Conservation (phyloP, 2,888 invertebrate genomes). For the Melanostoma scalare region DNA sequence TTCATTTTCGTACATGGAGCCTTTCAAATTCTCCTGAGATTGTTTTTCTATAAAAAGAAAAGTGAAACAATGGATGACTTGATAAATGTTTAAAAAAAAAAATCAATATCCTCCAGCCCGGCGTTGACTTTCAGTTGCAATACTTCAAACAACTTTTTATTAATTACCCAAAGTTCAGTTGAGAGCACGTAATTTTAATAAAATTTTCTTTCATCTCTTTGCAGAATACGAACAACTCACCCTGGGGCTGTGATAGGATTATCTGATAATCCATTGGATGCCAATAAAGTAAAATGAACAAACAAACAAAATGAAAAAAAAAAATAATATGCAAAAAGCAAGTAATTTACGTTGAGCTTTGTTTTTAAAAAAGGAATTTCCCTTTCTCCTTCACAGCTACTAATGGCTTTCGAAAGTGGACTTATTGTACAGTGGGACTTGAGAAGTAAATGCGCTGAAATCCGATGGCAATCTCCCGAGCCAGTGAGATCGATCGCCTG, state of each 20-base stretch:
- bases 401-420: slow-evolving; percentile 98
- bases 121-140: too few relatives aligned
- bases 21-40: too few relatives aligned
- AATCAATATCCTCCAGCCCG: too few relatives aligned
- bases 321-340: too few relatives aligned
- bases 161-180: slow-evolving; percentile 1
- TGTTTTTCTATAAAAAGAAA: too few relatives aligned
- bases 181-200: slow-evolving; percentile 25
- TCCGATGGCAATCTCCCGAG: slow-evolving; percentile 90
- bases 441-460: slow-evolving; percentile 91
- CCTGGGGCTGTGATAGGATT: slow-evolving; percentile 98
- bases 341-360: slow-evolving; percentile 56
- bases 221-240: slow-evolving; percentile 95
- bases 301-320: too few relatives aligned
- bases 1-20: too few relatives aligned
- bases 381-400: slow-evolving; percentile 85
- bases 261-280: slow-evolving; percentile 97
- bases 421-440: slow-evolving; percentile 98
- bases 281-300: slow-evolving; percentile 90
- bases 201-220: slow-evolving; percentile 80
- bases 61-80: too few relatives aligned
- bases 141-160: too few relatives aligned
- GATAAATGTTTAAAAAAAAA: too few relatives aligned
- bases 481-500: slow-evolving; percentile 94
- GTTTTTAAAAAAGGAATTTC: slow-evolving; percentile 43